These are phyloP conservation scores for Phasianus colchicus DNA, from an alignment of 2,113 vertebrate species.

Conservation along the genomic window DNA sequence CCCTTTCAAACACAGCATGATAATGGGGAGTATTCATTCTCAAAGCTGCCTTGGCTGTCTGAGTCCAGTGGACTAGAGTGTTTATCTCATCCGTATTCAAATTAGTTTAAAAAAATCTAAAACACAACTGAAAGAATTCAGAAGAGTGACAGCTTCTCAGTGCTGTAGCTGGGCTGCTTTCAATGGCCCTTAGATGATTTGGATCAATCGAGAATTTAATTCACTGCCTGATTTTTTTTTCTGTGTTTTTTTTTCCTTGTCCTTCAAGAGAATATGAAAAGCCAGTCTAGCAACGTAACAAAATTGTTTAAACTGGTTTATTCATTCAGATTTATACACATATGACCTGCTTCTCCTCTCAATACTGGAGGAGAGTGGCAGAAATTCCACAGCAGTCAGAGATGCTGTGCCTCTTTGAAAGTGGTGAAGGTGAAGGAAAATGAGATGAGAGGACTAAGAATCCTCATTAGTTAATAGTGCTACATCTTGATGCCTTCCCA, in stretches of 20 bases:
- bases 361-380: not conserved
- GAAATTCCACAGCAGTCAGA: slow-evolving; percentile 2
- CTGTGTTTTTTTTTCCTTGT: not conserved
- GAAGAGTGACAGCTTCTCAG: slow-evolving; percentile 30
- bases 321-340: not conserved
- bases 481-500: not conserved
- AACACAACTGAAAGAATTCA: slow-evolving; percentile 13
- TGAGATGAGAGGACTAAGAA: not conserved
- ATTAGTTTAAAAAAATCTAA: slow-evolving; percentile 45
- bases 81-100: slow-evolving; percentile 25
- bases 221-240: not conserved
- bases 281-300: not conserved
- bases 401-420: not conserved
- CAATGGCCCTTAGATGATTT: slow-evolving; percentile 3
- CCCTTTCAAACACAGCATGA: slow-evolving; percentile 17
- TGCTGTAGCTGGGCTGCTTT: slow-evolving; percentile 13
- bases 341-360: slow-evolving; percentile 16
- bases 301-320: slow-evolving; percentile 5
- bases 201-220: slow-evolving; percentile 20
- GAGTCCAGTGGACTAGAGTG: slow-evolving; percentile 1
- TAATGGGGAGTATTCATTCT: slow-evolving; percentile 52
- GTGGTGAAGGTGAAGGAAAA: not conserved
- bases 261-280: not conserved
- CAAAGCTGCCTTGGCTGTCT: slow-evolving; percentile 28
- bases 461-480: slow-evolving; percentile 22